Evolutionary conservation across 2,113 vertebrate genomes (phyloP).

Genomic region (Platanista minor): DNA sequence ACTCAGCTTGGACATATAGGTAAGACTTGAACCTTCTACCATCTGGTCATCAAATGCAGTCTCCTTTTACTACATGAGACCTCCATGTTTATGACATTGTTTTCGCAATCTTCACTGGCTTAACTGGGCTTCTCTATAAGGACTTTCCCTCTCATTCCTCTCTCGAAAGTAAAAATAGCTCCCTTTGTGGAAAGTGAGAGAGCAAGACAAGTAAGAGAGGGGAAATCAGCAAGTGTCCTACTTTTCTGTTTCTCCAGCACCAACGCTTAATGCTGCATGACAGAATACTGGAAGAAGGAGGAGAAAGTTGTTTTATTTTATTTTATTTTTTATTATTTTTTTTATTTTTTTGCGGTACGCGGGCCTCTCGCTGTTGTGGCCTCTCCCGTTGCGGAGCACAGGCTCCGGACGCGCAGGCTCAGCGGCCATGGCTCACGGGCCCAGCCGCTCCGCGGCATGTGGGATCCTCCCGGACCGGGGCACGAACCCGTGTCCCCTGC

Average conservation of each 20-base stretch:
- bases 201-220: neutral
- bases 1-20: neutral
- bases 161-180: constrained; percentile 54
- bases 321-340: no score
- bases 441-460: no score
- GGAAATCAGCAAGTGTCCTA: neutral
- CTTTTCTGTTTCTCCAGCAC: neutral
- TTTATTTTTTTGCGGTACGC: no score
- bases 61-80: neutral
- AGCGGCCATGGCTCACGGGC: no score
- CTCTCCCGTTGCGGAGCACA: no score
- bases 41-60: constrained; percentile 5
- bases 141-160: neutral
- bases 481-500: no score
- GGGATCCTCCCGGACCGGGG: no score
- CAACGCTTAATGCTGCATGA: neutral
- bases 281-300: neutral
- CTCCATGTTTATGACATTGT: constrained; percentile 21
- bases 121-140: neutral
- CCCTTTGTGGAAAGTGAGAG: constrained; percentile 48
- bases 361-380: no score
- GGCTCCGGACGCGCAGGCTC: no score
- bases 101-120: neutral
- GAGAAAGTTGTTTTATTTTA: no score
- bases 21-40: neutral